Base-by-base conservation (phyloP, 1,140 invertebrate genomes). In the Magallana ariakensis region DNA sequence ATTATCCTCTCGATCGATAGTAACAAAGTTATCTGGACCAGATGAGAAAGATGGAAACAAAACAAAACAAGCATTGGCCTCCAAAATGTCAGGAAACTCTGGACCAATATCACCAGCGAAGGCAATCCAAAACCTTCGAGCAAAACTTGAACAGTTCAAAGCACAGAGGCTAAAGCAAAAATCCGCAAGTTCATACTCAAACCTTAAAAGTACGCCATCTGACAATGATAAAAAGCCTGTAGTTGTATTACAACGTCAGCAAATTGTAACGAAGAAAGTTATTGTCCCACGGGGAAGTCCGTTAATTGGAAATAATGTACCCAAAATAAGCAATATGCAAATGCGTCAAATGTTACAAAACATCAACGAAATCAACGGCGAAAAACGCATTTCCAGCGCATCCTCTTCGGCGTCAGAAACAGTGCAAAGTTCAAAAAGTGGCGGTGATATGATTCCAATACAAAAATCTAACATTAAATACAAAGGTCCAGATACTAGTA, bases 291-390 rank as follows among this genome's bases (percentile, higher is more conserved):
- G 26, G 10, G 66, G 66, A 70, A 70, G 19, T 22, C 19, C 66
- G 13, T 26, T 70, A 11, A 22, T 26, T 70, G n/a, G 66, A 11
- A 70, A 10, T 9, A 22, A 70, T 26, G 11, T 22, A 11, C 66
- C 66, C 22, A 70, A 26, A 70, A 70, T 70, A 70, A 70, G 66
- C 66, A 70, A 70, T 70, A 13, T 70, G 22, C 66, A 70, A 33
- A 70, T 70, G 66, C 19, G 22, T 11, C 66, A 70, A 26, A 70
- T 70, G 66, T 22, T 70, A 11, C 66, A 70, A 26, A 70, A 70
- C 19, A 70, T 70, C 5, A 70, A 26, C 9, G 66, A 19, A 26
- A 70, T 70, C 22, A 70, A 70, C 66, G 26, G 22, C 33, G 66
- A 10, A 19, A 70, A 70, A 33, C 22, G 33, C 3, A 11, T 22